These are phyloP conservation scores for Dermolepida albohirtum DNA, from an alignment of 2,888 invertebrate genomes.

Conservation along the genomic window DNA sequence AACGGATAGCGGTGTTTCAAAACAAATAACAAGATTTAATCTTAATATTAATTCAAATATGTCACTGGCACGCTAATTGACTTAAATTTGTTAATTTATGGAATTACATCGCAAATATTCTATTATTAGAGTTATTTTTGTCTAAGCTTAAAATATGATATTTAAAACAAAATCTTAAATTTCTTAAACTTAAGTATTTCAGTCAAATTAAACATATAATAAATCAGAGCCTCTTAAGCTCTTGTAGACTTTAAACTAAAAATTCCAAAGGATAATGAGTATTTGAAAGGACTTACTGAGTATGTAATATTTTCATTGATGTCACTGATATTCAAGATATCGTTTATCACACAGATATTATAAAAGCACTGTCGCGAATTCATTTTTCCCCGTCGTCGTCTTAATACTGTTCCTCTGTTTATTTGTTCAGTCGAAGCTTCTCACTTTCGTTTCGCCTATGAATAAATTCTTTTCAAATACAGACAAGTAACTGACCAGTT, in stretches of 20 bases:
- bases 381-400: neutral
- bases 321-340: conserved; percentile 38
- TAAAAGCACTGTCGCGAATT: conserved; percentile 32
- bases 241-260: neutral
- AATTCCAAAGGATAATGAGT: too few relatives aligned
- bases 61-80: too few relatives aligned
- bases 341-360: conserved; percentile 34
- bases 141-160: too few relatives aligned
- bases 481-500: conserved; percentile 15
- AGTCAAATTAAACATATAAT: neutral
- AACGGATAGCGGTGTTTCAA: too few relatives aligned
- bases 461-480: conserved; percentile 11
- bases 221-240: neutral
- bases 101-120: too few relatives aligned
- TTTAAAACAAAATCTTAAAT: too few relatives aligned
- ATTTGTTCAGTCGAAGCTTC: neutral
- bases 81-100: too few relatives aligned
- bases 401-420: neutral
- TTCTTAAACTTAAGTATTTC: too few relatives aligned
- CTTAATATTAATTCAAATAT: too few relatives aligned
- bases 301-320: conserved; percentile 37
- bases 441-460: neutral
- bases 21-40: too few relatives aligned
- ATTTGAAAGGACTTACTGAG: conserved; percentile 35
- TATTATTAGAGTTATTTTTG: too few relatives aligned